Conservation (phyloP, 35 echinoderm and acorn worm species). For the Holothuria glaberrima region DNA sequence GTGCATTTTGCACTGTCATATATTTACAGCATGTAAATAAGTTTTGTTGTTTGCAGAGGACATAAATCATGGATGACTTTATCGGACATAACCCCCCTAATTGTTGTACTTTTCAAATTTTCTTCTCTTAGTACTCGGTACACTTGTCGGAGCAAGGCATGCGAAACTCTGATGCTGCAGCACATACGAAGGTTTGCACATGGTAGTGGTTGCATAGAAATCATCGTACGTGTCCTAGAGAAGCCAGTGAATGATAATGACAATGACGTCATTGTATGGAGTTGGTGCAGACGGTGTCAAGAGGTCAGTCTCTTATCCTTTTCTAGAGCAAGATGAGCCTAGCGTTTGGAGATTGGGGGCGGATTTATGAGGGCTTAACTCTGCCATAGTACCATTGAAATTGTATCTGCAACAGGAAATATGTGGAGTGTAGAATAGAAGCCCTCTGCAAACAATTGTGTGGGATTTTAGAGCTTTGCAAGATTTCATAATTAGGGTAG, state of each 20-base stretch:
- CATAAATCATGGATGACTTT: too few relatives aligned
- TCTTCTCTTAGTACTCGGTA: conserved; percentile 66
- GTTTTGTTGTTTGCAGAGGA: neutral
- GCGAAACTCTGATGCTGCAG: conserved; percentile 79
- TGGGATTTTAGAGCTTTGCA: too few relatives aligned
- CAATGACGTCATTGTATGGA: conserved; percentile 89
- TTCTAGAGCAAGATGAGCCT: too few relatives aligned
- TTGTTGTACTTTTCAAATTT: conserved; percentile 87
- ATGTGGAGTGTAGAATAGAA: too few relatives aligned
- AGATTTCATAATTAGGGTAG: too few relatives aligned
- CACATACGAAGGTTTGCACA: conserved; percentile 90
- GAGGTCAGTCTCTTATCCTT: conserved; percentile 58
- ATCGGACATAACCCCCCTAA: too few relatives aligned
- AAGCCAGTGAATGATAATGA: conserved; percentile 71
- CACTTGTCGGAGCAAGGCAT: conserved; percentile 77
- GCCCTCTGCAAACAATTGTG: too few relatives aligned
- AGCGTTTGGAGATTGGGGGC: too few relatives aligned
- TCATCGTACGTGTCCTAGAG: conserved; percentile 76
- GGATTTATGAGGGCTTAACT: too few relatives aligned
- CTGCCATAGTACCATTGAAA: too few relatives aligned
- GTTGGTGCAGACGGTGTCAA: conserved; percentile 92
- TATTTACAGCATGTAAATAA: neutral
- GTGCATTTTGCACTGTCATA: neutral
- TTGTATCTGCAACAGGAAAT: too few relatives aligned
- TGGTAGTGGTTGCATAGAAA: conserved; percentile 72